Conservation (phyloP, 2,113 vertebrate genomes). For the Strix aluco region DNA sequence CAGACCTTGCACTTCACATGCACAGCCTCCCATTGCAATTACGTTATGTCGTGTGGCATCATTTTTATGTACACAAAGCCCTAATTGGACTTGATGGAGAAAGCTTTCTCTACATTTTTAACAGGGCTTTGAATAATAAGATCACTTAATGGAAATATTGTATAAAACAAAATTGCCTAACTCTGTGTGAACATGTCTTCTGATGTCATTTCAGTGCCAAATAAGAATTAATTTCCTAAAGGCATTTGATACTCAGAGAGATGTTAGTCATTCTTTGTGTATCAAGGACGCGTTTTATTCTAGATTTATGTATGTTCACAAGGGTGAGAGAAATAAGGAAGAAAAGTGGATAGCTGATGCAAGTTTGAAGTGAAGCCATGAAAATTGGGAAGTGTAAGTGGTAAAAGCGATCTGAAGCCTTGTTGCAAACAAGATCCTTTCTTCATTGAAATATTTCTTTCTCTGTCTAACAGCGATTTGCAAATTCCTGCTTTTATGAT, state of each 20-base stretch:
- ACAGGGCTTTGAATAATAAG: neutral
- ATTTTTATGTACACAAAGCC: neutral
- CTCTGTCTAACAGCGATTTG: neutral
- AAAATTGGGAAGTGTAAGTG: neutral
- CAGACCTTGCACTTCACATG: neutral
- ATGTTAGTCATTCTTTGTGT: conserved; percentile 1
- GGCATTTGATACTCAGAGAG: neutral
- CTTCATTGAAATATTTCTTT: neutral
- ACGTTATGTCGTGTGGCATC: neutral
- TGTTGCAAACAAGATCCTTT: neutral
- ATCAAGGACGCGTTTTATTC: neutral
- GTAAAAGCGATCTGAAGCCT: neutral
- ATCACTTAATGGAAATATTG: neutral
- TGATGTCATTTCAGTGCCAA: conserved; percentile 18
- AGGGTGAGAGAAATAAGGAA: conserved; percentile 6
- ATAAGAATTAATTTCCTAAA: conserved; percentile 43
- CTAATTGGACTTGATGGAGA: neutral
- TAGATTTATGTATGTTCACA: neutral
- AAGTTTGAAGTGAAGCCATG: neutral
- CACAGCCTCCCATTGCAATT: neutral
- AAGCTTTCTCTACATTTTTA: neutral
- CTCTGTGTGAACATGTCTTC: neutral
- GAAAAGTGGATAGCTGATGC: neutral
- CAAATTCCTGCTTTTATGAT: neutral
- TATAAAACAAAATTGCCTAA: neutral